Evolutionary conservation across 92 coral and sea anemone genomes (phyloP).

Genomic region (Muricea muricata): DNA sequence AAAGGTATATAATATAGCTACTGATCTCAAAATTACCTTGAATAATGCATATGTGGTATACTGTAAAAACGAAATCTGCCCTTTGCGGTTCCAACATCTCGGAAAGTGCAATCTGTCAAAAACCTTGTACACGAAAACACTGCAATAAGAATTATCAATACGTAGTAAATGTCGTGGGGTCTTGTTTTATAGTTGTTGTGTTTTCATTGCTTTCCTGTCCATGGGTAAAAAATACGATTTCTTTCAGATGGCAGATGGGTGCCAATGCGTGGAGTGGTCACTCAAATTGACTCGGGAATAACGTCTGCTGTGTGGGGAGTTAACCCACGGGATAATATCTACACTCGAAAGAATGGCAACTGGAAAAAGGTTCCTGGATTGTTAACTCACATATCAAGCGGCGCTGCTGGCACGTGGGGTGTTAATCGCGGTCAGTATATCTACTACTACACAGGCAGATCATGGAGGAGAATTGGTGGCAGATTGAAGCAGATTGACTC

Average conservation of each 20-base stretch:
- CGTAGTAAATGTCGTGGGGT: no score
- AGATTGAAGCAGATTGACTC: constrained; percentile 45
- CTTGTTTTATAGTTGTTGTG: no score
- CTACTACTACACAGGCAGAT: not conserved
- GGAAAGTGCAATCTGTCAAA: no score
- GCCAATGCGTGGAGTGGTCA: not conserved
- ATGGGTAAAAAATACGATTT: not conserved
- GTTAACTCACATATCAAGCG: constrained; percentile 8
- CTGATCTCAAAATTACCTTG: not conserved
- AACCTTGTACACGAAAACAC: no score
- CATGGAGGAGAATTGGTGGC: not conserved
- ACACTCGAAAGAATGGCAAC: not conserved
- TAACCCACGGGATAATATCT: not conserved
- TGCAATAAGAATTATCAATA: no score
- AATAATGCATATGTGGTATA: no score
- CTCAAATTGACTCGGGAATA: constrained; percentile 33
- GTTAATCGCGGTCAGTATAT: not conserved
- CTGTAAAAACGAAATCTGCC: no score
- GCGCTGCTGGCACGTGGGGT: constrained; percentile 19
- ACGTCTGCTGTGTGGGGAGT: constrained; percentile 40
- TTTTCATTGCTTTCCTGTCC: not conserved
- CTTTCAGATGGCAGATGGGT: constrained; percentile 27
- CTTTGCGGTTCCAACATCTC: no score
- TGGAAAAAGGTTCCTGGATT: constrained; percentile 20
- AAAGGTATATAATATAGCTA: not conserved